Conservation (phyloP, 2,888 invertebrate genomes). For the Rhopalosiphum nymphaeae region DNA sequence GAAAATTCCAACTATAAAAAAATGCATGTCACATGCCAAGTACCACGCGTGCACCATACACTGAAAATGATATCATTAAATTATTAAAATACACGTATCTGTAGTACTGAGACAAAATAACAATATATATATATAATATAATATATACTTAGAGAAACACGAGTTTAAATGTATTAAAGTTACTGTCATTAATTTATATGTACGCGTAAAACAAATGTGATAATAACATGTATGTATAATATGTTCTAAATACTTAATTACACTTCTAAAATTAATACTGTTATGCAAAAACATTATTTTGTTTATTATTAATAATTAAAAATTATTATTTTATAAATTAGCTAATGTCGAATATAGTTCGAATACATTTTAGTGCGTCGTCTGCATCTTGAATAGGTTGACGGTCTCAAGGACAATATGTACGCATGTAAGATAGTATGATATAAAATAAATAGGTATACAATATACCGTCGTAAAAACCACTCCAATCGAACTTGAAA, state of each 20-base stretch:
- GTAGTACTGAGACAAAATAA: background rate
- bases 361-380: background rate
- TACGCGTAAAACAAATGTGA: background rate
- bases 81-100: background rate
- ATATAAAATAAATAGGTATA: background rate
- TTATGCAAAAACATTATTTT: background rate
- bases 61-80: conserved; percentile 63
- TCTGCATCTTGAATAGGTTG: background rate
- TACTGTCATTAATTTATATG: background rate
- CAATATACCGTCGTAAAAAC: background rate
- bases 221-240: background rate
- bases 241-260: background rate
- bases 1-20: conserved; percentile 66
- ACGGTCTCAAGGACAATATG: background rate
- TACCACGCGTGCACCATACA: conserved; percentile 68
- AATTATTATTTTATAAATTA: background rate
- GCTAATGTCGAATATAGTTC: background rate
- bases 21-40: conserved; percentile 68
- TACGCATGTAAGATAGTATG: background rate
- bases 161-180: background rate
- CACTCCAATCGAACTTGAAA: background rate
- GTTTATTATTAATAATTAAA: background rate
- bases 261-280: background rate
- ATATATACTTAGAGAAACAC: background rate
- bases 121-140: background rate